Base-by-base conservation (phyloP, 2,797 vertebrate genomes). In the Lophius americanus region DNA sequence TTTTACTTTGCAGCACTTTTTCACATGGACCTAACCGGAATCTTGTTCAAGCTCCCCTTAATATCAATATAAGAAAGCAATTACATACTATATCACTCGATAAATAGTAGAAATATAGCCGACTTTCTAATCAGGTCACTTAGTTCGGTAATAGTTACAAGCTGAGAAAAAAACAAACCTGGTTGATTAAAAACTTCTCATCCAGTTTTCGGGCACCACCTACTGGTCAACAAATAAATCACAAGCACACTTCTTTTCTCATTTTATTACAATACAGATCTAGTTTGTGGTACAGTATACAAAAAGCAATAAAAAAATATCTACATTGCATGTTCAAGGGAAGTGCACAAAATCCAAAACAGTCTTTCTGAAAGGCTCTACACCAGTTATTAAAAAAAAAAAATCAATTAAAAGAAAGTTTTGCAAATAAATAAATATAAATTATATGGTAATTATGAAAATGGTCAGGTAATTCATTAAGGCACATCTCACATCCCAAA, bases 391-490 rank as follows among this genome's bases (percentile, higher is more conserved):
- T 88, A 91, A 91, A 23, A 23, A 23, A 23, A 23, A 23, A 23
- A 92, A 86, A 86, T 89, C 90, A 73, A 88, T 82, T 89, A 76
- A 48, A 84, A 88, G 86, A 86, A 65, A 61, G 81, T 74, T 87
- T 84, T 82, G 90, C 88, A 94, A 23, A 94, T 94, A 94, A 94
- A 94, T 94, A 92, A 91, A 86, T 92, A 94, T 94, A 94, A 94
- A 93, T 94, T 94, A 94, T 82, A 83, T 65, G 81, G 88, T 70
- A 89, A 87, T 80, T 78, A 86, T 82, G 66, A 79, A 87, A 89
- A 91, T 90, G 69, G 52, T 85, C 79, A 88, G 82, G 79, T 78
- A 78, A 91, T 89, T 88, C 79, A 78, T 85, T 93, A 90, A 93
- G 91, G 90, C 91, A 91, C 91, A 92, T 85, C 76, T 85, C 57